phyloP scores from a whole-genome alignment of 1,140 invertebrate genomes.

The Papilio glaucus region DNA sequence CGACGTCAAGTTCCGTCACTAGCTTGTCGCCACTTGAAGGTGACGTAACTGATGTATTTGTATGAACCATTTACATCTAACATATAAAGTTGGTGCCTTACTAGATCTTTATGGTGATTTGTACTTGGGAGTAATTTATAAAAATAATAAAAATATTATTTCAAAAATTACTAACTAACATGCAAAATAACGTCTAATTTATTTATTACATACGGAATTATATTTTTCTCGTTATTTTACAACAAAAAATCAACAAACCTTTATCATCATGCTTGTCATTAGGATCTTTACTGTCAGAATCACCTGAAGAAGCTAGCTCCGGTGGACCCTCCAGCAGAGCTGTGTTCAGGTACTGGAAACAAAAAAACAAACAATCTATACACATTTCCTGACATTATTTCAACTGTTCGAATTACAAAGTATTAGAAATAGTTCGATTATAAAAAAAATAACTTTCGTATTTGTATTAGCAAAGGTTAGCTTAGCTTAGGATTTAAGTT shows the following conservation, averaged over 20 bases:
- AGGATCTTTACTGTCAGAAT: constrained; percentile 55
- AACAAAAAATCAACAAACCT: constrained; percentile 46
- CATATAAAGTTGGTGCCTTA: background rate
- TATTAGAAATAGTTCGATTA: too few relatives aligned
- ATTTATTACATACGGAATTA: background rate
- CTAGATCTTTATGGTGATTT: background rate
- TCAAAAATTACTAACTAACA: background rate
- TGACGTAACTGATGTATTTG: background rate
- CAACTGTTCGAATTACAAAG: too few relatives aligned
- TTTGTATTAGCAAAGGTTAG: too few relatives aligned
- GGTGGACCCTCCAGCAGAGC: constrained; percentile 79
- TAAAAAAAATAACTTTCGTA: too few relatives aligned
- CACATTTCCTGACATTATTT: background rate
- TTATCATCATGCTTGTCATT: constrained; percentile 71
- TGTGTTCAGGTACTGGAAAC: constrained; percentile 80
- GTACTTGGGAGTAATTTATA: background rate
- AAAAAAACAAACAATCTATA: background rate
- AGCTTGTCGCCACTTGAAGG: background rate
- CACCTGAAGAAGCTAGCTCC: constrained; percentile 59
- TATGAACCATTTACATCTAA: background rate
- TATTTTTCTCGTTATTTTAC: background rate
- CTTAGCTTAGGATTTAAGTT: too few relatives aligned
- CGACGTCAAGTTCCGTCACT: too few relatives aligned
- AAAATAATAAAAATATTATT: too few relatives aligned
- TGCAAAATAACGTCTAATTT: background rate